These are phyloP conservation scores for Apus apus DNA, from an alignment of 2,113 vertebrate genomes.

Conservation along the genomic window DNA sequence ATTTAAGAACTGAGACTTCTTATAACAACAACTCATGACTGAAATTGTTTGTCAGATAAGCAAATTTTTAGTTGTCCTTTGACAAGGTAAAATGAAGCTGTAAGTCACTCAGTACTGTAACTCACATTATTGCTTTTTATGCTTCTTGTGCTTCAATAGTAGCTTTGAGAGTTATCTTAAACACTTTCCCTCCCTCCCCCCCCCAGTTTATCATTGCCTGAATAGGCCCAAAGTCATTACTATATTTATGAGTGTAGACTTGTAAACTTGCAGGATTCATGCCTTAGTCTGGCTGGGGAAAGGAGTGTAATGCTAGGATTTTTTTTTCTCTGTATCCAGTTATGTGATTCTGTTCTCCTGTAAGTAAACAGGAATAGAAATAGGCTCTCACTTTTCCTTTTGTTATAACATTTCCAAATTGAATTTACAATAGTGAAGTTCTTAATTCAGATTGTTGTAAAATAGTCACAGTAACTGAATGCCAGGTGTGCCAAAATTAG, in stretches of 20 bases:
- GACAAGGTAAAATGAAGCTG: conserved; percentile 33
- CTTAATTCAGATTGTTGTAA: conserved; percentile 45
- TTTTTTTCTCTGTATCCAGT: background rate
- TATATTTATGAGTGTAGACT: background rate
- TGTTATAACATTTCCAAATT: conserved; percentile 1
- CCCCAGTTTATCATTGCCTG: background rate
- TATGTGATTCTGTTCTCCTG: background rate
- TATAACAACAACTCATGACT: conserved; percentile 36
- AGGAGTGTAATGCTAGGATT: background rate
- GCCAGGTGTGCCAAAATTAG: conserved; percentile 13
- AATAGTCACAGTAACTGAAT: background rate
- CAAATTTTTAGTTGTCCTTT: conserved; percentile 45
- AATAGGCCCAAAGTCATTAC: background rate
- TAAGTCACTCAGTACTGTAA: conserved; percentile 50
- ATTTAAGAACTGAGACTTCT: conserved; percentile 50
- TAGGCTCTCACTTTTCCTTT: conserved; percentile 40
- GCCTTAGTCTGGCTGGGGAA: background rate
- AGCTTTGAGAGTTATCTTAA: background rate
- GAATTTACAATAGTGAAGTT: background rate
- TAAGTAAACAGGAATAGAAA: background rate
- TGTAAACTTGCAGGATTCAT: background rate
- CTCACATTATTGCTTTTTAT: conserved; percentile 30
- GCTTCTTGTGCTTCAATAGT: conserved; percentile 54
- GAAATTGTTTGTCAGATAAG: conserved; percentile 34
- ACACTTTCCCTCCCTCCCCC: background rate